A percentile compares a stretch with the other conserved stretches of the same genome.
These are phyloP conservation scores for Ricordea florida DNA, from an alignment of 92 coral and sea anemone genomes.

Conservation along the genomic window DNA sequence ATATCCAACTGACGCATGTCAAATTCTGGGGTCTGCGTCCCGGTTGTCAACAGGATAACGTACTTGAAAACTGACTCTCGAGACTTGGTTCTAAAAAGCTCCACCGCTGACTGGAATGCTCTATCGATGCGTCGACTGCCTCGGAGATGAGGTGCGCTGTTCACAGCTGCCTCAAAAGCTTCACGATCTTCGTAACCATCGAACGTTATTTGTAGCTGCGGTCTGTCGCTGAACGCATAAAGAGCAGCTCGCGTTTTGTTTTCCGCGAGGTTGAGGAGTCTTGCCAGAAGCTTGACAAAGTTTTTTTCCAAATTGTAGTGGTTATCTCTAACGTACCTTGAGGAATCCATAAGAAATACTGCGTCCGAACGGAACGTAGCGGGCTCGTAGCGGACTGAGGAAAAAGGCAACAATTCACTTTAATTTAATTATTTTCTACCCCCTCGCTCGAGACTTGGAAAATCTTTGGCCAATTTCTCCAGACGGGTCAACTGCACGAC, in stretches of 20 bases:
- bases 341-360: slow-evolving; percentile 78
- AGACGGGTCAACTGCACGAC: too few relatives aligned
- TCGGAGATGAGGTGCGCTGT: slow-evolving; percentile 40
- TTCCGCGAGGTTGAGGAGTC: slow-evolving; percentile 61
- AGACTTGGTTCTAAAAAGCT: slow-evolving; percentile 41
- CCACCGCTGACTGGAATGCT: slow-evolving; percentile 43
- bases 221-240: slow-evolving; percentile 41
- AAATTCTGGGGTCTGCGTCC: slow-evolving; percentile 50
- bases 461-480: too few relatives aligned
- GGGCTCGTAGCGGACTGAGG: slow-evolving; percentile 23
- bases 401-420: too few relatives aligned
- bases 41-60: slow-evolving; percentile 76
- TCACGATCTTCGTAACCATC: slow-evolving; percentile 44
- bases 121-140: slow-evolving; percentile 48
- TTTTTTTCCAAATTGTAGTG: slow-evolving; percentile 61
- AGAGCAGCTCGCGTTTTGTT: slow-evolving; percentile 68
- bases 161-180: slow-evolving; percentile 44
- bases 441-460: too few relatives aligned
- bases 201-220: slow-evolving; percentile 58
- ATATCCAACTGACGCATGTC: slow-evolving; percentile 42
- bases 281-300: slow-evolving; percentile 72
- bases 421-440: too few relatives aligned
- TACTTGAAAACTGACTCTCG: slow-evolving; percentile 65
- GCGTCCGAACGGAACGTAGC: slow-evolving; percentile 58
- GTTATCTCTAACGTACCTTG: slow-evolving; percentile 61